Evolutionary conservation across 2,797 vertebrate species (phyloP), one percentile per base, ranked within the genome.

Genomic region (Xenops minutus): DNA sequence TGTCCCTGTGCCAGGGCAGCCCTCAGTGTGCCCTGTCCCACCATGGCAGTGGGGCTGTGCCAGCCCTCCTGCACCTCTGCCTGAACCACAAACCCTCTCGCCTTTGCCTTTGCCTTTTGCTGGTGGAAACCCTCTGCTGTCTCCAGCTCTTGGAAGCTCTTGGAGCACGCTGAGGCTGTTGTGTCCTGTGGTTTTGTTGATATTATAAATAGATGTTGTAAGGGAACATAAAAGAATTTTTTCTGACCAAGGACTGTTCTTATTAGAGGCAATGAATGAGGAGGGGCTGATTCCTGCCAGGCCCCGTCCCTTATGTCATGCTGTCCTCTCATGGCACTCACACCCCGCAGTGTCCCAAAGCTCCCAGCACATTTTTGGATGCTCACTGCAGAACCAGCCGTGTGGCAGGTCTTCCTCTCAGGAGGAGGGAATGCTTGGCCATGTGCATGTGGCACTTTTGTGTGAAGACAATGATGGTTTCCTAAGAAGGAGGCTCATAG

Each of bases 1-100:
- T 1, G 2, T 41, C 49, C 59, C 49, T 8, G 2, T 3, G 30
- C 8, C 2, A 7, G 64, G 49, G n/a, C n/a, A n/a, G n/a, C n/a
- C n/a, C n/a, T n/a, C n/a, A n/a, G n/a, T n/a, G n/a, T n/a, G n/a
- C n/a, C n/a, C n/a, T n/a, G n/a, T n/a, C n/a, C n/a, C n/a, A 49
- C 27, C 7, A 0, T 0, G 3, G 58, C 2, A 2, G 12, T 5
- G 0, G 26, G 55, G 43, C 87, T 48, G 39, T 23, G 67, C 58
- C 12, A 2, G 43, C 15, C 36, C 37, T 52, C 20, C 68, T 77
- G 68, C 0, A 0, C 54, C 46, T 56, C 64, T 2, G 1, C 59
- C 55, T 9, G 0, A 37, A 46, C 80, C 80, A 49, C 93, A 41
- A 52, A 20, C 22, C 26, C 58, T 30, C 54, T 59, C 0, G 0